Evolutionary conservation across 2,888 invertebrate genomes (phyloP).

Genomic region (Caenorhabditis zanzibari): DNA sequence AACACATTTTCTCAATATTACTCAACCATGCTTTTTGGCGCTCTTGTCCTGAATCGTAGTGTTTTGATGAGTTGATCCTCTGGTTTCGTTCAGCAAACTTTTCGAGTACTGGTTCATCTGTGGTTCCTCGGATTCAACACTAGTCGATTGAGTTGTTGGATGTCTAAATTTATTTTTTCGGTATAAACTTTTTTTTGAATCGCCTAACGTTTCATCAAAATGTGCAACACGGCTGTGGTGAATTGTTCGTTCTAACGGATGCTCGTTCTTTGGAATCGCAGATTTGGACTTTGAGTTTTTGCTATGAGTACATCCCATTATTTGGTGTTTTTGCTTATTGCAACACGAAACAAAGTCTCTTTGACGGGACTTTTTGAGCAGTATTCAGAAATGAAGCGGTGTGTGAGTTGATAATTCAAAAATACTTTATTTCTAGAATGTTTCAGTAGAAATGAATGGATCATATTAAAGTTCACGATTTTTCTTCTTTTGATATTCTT

Average conservation of each 20-base stretch:
- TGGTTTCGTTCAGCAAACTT: conserved; percentile 31
- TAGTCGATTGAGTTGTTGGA: conserved; percentile 32
- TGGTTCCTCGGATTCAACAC: conserved; percentile 30
- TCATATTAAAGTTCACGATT: conserved; percentile 1
- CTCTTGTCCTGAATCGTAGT: conserved; percentile 5
- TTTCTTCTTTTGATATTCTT: not conserved
- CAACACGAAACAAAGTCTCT: conserved; percentile 1
- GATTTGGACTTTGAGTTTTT: conserved; percentile 64
- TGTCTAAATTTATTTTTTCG: conserved; percentile 12
- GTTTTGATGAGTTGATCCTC: conserved; percentile 13
- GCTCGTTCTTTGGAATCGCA: conserved; percentile 23
- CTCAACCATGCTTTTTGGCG: conserved; percentile 7
- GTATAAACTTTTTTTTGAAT: no score
- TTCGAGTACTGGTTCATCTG: conserved; percentile 36
- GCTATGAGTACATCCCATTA: conserved; percentile 69
- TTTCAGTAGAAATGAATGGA: not conserved
- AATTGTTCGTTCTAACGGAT: conserved; percentile 41
- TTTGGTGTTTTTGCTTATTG: conserved; percentile 4
- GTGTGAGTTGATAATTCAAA: not conserved
- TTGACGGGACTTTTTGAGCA: not conserved
- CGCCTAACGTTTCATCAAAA: conserved; percentile 49
- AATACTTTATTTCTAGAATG: not conserved
- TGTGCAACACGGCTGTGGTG: conserved; percentile 30
- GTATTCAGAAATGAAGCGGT: conserved; percentile 2
- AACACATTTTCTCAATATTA: no score